phyloP scores from a whole-genome alignment of 2,113 vertebrate species.

The Pygoscelis antarcticus region DNA sequence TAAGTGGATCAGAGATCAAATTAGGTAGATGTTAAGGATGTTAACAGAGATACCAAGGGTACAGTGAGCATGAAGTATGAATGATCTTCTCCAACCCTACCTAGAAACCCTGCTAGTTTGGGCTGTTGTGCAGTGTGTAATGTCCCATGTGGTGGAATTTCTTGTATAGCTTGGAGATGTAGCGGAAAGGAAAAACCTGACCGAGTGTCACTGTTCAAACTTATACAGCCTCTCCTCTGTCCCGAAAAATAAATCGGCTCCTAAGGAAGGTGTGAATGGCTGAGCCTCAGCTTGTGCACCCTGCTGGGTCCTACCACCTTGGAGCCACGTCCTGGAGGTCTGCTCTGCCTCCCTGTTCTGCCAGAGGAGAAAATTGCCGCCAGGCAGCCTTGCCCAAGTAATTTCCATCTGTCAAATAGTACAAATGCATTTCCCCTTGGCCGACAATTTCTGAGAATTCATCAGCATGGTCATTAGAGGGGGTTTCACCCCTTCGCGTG shows the following conservation, averaged over 20 bases:
- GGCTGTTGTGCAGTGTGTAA: neutral
- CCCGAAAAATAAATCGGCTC: neutral
- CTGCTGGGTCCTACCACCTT: neutral
- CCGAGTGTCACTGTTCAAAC: neutral
- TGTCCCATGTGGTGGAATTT: neutral
- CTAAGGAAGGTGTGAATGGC: neutral
- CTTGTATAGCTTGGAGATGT: neutral
- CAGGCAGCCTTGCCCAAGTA: neutral
- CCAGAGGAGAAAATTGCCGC: neutral
- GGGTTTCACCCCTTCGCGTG: neutral
- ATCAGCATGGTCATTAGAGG: neutral
- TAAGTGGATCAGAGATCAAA: neutral
- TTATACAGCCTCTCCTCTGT: neutral
- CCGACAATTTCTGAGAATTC: neutral
- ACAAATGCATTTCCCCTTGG: neutral
- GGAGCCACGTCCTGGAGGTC: neutral
- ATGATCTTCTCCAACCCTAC: neutral
- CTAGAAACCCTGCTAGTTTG: neutral
- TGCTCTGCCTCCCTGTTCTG: neutral
- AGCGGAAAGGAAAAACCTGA: neutral
- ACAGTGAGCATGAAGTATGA: neutral
- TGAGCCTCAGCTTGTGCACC: neutral
- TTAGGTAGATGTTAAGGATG: neutral
- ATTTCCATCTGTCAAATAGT: neutral
- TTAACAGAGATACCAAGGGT: neutral